These are phyloP conservation scores for Psephotus haematonotus DNA, from an alignment of 2,113 vertebrate genomes.

Conservation along the genomic window DNA sequence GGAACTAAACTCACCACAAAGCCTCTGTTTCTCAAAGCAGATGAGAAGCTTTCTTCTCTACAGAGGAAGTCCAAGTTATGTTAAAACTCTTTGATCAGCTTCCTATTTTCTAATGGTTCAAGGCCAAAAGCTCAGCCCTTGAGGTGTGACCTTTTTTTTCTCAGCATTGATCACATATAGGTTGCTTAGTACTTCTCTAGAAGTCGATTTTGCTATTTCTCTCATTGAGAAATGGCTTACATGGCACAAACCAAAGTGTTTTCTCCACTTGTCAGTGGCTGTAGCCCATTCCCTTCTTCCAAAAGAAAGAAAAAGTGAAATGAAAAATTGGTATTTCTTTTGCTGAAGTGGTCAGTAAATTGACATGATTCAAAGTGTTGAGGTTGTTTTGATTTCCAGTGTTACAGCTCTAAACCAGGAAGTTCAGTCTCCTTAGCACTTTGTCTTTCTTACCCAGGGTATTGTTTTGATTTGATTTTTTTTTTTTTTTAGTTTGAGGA, in stretches of 20 bases:
- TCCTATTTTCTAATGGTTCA: background rate
- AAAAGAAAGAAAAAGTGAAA: background rate
- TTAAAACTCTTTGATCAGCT: background rate
- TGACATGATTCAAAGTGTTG: background rate
- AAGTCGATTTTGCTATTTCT: background rate
- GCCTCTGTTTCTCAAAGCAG: background rate
- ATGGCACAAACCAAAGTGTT: background rate
- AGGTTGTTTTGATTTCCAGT: background rate
- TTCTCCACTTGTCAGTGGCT: background rate
- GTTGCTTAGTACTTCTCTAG: background rate
- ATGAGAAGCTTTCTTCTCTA: background rate
- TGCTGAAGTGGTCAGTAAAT: background rate
- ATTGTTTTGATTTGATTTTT: background rate
- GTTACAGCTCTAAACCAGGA: background rate
- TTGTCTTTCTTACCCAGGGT: background rate
- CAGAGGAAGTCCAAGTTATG: background rate
- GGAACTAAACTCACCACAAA: background rate
- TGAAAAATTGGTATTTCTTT: background rate
- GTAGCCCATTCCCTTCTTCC: background rate
- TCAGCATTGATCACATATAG: background rate
- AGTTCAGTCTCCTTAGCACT: background rate
- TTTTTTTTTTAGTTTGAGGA: background rate
- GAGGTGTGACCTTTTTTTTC: background rate
- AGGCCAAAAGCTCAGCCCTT: background rate
- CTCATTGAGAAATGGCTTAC: background rate